These are phyloP conservation scores for Lasiommata megera DNA, from an alignment of 2,888 invertebrate genomes.

Conservation along the genomic window DNA sequence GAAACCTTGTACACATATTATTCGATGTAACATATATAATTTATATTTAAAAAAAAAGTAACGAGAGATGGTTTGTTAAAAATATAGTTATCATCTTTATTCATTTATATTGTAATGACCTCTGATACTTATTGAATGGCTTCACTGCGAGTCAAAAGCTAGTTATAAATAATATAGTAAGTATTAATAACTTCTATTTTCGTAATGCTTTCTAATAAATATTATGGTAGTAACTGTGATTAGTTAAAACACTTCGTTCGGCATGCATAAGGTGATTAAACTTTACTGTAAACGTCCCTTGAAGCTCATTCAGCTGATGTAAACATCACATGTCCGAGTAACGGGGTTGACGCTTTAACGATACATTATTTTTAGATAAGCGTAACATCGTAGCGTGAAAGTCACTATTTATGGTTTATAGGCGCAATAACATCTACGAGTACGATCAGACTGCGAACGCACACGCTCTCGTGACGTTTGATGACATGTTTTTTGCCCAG, in stretches of 20 bases:
- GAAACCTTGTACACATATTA: no score
- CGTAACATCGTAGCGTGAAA: slow-evolving; percentile 33
- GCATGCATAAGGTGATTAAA: slow-evolving; percentile 57
- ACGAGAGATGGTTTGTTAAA: no score
- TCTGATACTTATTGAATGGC: no score
- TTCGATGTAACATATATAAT: no score
- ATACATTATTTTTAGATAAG: slow-evolving; percentile 34
- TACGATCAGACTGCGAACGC: slow-evolving; percentile 13
- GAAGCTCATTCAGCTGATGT: slow-evolving; percentile 56
- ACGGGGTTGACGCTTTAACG: slow-evolving; percentile 50
- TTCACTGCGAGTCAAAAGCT: no score
- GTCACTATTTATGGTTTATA: slow-evolving; percentile 32
- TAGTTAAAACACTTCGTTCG: slow-evolving; percentile 23
- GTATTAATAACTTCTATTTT: no score
- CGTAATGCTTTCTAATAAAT: no score
- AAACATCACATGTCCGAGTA: slow-evolving; percentile 58
- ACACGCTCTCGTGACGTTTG: slow-evolving; percentile 18
- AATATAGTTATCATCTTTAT: no score
- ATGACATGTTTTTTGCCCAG: slow-evolving; percentile 13
- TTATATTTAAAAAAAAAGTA: no score
- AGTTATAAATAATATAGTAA: no score
- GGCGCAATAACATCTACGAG: slow-evolving; percentile 20
- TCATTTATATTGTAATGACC: no score
- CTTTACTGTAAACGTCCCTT: slow-evolving; percentile 59
- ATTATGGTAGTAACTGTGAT: neutral